Base-by-base conservation (phyloP, 2,888 invertebrate genomes). In the Parnassius apollo region DNA sequence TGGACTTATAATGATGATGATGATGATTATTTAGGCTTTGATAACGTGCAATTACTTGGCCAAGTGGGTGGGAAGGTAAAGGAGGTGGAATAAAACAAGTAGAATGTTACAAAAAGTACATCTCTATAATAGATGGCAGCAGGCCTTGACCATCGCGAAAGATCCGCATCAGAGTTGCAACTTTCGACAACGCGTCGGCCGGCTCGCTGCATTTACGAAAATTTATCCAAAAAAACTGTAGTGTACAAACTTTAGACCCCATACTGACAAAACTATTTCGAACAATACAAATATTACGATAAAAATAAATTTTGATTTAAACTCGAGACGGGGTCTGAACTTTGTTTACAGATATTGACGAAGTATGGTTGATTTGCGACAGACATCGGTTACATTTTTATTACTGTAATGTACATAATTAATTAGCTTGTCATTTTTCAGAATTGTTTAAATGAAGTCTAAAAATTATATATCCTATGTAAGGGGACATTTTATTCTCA, bases 61-160 rank as follows among this genome's bases (percentile, higher is more conserved):
- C 4, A 54, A 45, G 22, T 53, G 57, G 45, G 11, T 2, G 65
- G 59, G 48, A 49, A 25, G 9, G 44, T 42, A 55, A 74, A 80
- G 48, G 49, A 25, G 9, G 44, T 42, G 54, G 74, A 80, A 80
- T 81, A 70, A 85, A 85, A 85, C 75, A 61, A 75, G 54, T 48
- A 55, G 62, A 57, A 66, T 84, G 82, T 83, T 85, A 84, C 78
- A 83, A 85, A 85, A 85, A 82, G 83, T 85, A 83, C 81, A 77
- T 85, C 80, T 85, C 82, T 85, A 85, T 83, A 84, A 77, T 65
- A 81, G 82, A 80, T 74, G 74, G 77, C 74, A 72, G 75, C 64
- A 59, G 59, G 51, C 25, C 49, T 22, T 22, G 52, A 65, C 55
- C 62, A 56, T 62, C 64, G 55, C 58, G 48, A 52, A 59, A 13